phyloP scores from a whole-genome alignment of 2,113 vertebrate genomes.

The Notothenia coriiceps region DNA sequence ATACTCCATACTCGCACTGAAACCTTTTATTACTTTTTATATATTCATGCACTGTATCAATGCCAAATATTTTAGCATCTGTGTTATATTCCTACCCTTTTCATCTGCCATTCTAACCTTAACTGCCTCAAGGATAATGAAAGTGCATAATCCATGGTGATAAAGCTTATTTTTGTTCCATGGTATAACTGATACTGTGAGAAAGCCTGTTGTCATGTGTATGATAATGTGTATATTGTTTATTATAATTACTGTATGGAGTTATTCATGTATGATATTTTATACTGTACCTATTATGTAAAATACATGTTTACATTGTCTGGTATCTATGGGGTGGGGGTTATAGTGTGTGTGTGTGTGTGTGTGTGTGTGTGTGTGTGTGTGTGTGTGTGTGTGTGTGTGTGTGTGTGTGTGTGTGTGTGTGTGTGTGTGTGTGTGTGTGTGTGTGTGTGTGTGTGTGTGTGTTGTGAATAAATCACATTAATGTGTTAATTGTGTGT shows the following conservation, averaged over 20 bases:
- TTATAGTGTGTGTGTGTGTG: slow-evolving; percentile 3
- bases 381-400: neutral
- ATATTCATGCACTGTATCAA: slow-evolving; percentile 80
- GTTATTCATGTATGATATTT: slow-evolving; percentile 57
- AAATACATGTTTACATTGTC: slow-evolving; percentile 69
- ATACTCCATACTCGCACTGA: slow-evolving; percentile 78
- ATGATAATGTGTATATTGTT: slow-evolving; percentile 65
- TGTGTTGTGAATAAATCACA: slow-evolving; percentile 47
- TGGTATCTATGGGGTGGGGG: slow-evolving; percentile 26
- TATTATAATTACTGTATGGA: slow-evolving; percentile 57
- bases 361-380: slow-evolving; percentile 3
- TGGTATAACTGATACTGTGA: slow-evolving; percentile 80
- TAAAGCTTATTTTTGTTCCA: slow-evolving; percentile 54
- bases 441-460: slow-evolving; percentile 19
- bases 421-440: slow-evolving; percentile 9
- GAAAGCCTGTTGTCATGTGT: slow-evolving; percentile 55
- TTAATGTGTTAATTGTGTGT: slow-evolving; percentile 25
- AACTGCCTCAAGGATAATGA: slow-evolving; percentile 74
- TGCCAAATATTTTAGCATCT: slow-evolving; percentile 46
- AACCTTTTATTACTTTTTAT: slow-evolving; percentile 64
- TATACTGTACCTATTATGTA: slow-evolving; percentile 44
- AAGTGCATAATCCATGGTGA: slow-evolving; percentile 63
- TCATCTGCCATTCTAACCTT: slow-evolving; percentile 63
- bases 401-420: neutral
- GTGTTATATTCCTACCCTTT: slow-evolving; percentile 48